Evolutionary conservation across 2,888 invertebrate genomes (phyloP), one percentile per base, ranked within the genome.

Genomic region (Margaritifera margaritifera): DNA sequence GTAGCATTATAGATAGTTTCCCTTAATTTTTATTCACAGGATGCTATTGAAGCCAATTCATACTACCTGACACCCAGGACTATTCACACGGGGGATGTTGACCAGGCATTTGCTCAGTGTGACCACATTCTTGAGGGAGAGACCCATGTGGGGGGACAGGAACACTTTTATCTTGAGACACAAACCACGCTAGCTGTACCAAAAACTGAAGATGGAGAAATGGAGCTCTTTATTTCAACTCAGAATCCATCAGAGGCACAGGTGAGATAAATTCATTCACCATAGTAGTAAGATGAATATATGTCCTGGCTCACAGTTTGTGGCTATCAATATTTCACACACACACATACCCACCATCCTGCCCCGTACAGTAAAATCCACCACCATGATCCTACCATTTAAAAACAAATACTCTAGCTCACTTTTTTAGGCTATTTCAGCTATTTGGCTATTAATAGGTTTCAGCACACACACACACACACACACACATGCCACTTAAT

Each of bases 131-230:
- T 96, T 52, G 94, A 95, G 90, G 96, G 96, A 0, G 93, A 94
- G 79, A 91, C 93, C 52, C 91, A 94, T 66, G 94, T 95, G 85
- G 96, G 96, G 20, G 97, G 96, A 0, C 98, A 98, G 90, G 98
- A 98, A 88, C 98, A 98, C 88, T 98, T 98, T 90, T 98, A 98
- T 90, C 91, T 98, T 80, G 98, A 98, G 90, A 96, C 98, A 0
- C 89, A 91, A 25, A 88, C 88, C 2, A 86, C 89, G 58, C 75
- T 91, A 5, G 91, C 87, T 2, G 84, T 91, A 25, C 92, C 92
- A 1, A 93, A 92, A 80, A 95, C 95, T 88, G 90, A 90, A 67
- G 94, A 94, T 72, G 93, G 95, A 77, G 98, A 98, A 90, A 90
- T 98, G 72, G 96, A 97, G 88, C 89, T 98, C 65, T 94, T 94